phyloP scores from a whole-genome alignment of 1,140 invertebrate species.

The Cyclina sinensis region DNA sequence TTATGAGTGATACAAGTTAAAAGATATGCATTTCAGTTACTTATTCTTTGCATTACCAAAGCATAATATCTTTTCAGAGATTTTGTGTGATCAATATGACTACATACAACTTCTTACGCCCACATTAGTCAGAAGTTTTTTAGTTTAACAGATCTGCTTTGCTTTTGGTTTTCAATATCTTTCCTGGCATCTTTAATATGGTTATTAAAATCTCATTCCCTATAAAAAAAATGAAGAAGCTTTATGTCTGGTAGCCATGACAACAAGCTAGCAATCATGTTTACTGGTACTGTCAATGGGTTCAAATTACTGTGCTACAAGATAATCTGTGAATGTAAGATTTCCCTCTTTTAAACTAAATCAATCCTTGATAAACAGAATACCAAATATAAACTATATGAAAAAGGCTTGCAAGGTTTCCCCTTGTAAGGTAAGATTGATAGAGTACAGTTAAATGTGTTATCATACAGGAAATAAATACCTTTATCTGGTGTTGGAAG shows the following conservation, averaged over 20 bases:
- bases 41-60: too few species aligned
- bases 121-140: too few species aligned
- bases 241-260: conserved; percentile 4
- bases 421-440: neutral
- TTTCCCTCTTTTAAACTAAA: neutral
- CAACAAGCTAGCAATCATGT: conserved; percentile 6
- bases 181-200: too few species aligned
- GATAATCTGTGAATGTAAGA: neutral
- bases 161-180: too few species aligned
- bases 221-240: neutral
- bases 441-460: neutral
- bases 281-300: neutral
- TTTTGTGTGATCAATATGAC: too few species aligned
- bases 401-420: neutral
- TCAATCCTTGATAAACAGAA: neutral
- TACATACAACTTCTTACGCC: too few species aligned
- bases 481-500: neutral
- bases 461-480: conserved; percentile 20
- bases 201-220: neutral
- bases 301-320: neutral
- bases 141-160: too few species aligned
- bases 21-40: too few species aligned
- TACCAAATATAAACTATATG: neutral
- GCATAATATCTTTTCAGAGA: too few species aligned
- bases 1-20: too few species aligned